phyloP scores from a whole-genome alignment of 2,797 vertebrate species.

The Echiichthys vipera region DNA sequence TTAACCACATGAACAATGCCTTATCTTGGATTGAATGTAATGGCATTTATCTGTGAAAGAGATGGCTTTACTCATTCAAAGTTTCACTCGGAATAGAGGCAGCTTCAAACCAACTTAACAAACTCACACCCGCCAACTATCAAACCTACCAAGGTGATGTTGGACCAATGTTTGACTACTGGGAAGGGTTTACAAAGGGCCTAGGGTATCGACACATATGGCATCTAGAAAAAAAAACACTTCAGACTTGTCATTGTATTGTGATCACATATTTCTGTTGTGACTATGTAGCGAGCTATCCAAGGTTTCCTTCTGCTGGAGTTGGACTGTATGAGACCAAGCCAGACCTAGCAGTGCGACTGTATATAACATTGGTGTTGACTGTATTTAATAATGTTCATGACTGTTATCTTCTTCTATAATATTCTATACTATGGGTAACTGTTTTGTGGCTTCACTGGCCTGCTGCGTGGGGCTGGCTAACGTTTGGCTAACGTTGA shows the following conservation, averaged over 20 bases:
- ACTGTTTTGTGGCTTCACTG: conserved; percentile 93
- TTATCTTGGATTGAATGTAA: conserved; percentile 98
- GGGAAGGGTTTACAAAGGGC: conserved; percentile 82
- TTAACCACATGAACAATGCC: conserved; percentile 96
- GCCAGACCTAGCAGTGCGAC: conserved; percentile 93
- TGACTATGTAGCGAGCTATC: conserved; percentile 92
- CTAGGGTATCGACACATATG: conserved; percentile 75
- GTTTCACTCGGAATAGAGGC: conserved; percentile 87
- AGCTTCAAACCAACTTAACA: conserved; percentile 87
- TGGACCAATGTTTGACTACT: conserved; percentile 73
- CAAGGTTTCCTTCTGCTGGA: conserved; percentile 89
- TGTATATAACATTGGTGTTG: conserved; percentile 97
- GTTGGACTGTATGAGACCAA: conserved; percentile 83
- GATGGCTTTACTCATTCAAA: conserved; percentile 86
- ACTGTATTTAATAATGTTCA: conserved; percentile 96
- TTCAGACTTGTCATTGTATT: conserved; percentile 93
- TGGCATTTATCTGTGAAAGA: conserved; percentile 91
- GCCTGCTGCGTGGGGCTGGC: conserved; percentile 89
- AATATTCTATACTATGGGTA: conserved; percentile 91
- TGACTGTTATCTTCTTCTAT: conserved; percentile 96
- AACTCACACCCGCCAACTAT: conserved; percentile 84
- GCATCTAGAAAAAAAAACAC: conserved; percentile 84
- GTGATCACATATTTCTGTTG: conserved; percentile 97
- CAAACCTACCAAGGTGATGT: conserved; percentile 81
- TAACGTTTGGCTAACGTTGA: conserved; percentile 83